Conservation (phyloP, 1,140 invertebrate species). For the Lucilia cuprina region DNA sequence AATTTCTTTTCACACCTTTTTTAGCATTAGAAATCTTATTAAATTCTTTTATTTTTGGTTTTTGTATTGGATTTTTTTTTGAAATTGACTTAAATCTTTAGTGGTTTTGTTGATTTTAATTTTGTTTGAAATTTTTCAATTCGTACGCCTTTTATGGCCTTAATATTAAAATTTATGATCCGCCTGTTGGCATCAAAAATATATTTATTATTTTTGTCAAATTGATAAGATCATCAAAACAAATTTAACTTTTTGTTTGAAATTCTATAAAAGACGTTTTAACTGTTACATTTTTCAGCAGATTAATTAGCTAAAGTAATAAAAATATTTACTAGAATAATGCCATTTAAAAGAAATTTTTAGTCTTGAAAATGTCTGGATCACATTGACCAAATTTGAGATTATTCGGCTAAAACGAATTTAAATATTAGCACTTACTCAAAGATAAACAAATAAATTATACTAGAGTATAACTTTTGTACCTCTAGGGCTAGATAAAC, state of each 20-base stretch:
- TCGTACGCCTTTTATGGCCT: not conserved
- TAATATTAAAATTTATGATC: not conserved
- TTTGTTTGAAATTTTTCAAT: not conserved
- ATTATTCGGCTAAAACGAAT: too few species aligned
- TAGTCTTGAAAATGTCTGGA: too few species aligned
- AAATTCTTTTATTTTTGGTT: not conserved
- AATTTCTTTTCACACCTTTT: constrained; percentile 23
- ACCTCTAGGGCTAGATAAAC: too few species aligned
- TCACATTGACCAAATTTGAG: too few species aligned
- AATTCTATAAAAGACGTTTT: not conserved
- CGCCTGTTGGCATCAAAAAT: not conserved
- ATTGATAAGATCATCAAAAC: not conserved
- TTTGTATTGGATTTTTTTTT: too few species aligned
- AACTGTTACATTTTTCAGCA: too few species aligned
- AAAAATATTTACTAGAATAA: too few species aligned
- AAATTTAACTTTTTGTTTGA: not conserved
- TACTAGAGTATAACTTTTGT: too few species aligned
- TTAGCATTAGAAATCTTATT: not conserved
- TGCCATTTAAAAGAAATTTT: too few species aligned
- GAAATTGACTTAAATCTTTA: not conserved
- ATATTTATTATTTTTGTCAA: not conserved
- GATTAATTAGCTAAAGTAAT: too few species aligned
- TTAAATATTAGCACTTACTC: too few species aligned
- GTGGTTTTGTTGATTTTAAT: not conserved
- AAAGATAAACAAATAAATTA: too few species aligned